Evolutionary conservation across 2,888 invertebrate genomes (phyloP).

Genomic region (Odontocerum albicorne): DNA sequence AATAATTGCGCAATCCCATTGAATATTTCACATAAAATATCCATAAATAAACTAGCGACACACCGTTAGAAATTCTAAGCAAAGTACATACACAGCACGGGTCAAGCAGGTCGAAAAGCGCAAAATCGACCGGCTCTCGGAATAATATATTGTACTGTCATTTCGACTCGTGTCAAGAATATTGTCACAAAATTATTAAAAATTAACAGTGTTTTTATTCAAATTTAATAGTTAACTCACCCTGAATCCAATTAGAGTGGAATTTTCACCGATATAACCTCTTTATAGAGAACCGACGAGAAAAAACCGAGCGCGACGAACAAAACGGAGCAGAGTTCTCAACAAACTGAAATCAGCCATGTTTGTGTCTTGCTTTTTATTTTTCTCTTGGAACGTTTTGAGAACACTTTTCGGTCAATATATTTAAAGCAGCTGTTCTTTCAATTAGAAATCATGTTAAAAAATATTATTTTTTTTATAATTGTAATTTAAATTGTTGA

Average conservation of each 20-base stretch:
- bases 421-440: too few species aligned
- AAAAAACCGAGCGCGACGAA: constrained; percentile 4
- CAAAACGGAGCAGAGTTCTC: not conserved
- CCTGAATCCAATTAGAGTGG: constrained; percentile 11
- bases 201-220: not conserved
- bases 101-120: not conserved
- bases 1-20: too few species aligned
- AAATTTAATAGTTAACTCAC: constrained; percentile 9
- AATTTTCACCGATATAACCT: constrained; percentile 8
- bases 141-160: not conserved
- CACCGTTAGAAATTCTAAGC: too few species aligned
- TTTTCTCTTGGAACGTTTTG: too few species aligned
- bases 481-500: too few species aligned
- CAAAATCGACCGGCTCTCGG: constrained; percentile 8
- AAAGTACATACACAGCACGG: too few species aligned
- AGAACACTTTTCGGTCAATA: too few species aligned
- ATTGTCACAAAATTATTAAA: not conserved
- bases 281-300: not conserved
- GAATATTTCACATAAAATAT: too few species aligned
- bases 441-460: too few species aligned
- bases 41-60: too few species aligned
- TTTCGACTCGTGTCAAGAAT: not conserved
- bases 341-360: constrained; percentile 10
- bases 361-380: too few species aligned
- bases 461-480: too few species aligned